phyloP scores from a whole-genome alignment of 2,113 vertebrate genomes.

The Engraulis encrasicolus region DNA sequence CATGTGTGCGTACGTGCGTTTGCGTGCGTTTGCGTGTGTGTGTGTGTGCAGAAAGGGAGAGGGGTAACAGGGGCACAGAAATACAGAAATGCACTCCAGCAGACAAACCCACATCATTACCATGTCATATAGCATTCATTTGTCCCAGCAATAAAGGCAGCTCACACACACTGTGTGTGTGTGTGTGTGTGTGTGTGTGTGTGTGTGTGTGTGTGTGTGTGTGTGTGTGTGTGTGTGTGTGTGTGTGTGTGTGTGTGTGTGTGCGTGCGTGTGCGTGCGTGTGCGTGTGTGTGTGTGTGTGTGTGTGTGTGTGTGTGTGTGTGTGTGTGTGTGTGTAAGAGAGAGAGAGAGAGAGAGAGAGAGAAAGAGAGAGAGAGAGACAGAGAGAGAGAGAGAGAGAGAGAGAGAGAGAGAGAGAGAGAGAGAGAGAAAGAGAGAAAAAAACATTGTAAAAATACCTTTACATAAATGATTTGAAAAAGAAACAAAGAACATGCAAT shows the following conservation, averaged over 20 bases:
- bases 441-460: too few species aligned
- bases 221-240: background rate
- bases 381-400: background rate
- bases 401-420: background rate
- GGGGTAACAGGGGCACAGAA: background rate
- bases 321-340: too few species aligned
- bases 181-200: background rate
- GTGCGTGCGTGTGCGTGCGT: too few species aligned
- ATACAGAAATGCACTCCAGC: conserved; percentile 14
- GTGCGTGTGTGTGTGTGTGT: too few species aligned
- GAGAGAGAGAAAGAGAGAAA: background rate
- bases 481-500: background rate
- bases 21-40: background rate
- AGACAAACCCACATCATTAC: background rate
- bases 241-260: too few species aligned
- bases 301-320: too few species aligned
- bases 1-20: background rate
- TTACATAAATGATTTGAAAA: too few species aligned
- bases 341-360: too few species aligned
- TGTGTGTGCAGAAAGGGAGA: conserved; percentile 9
- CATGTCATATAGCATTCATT: conserved; percentile 18
- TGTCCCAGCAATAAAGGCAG: conserved; percentile 37
- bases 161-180: background rate
- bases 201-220: background rate
- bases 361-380: too few species aligned